Conservation (phyloP, 2,113 vertebrate species). For the Charina bottae region DNA sequence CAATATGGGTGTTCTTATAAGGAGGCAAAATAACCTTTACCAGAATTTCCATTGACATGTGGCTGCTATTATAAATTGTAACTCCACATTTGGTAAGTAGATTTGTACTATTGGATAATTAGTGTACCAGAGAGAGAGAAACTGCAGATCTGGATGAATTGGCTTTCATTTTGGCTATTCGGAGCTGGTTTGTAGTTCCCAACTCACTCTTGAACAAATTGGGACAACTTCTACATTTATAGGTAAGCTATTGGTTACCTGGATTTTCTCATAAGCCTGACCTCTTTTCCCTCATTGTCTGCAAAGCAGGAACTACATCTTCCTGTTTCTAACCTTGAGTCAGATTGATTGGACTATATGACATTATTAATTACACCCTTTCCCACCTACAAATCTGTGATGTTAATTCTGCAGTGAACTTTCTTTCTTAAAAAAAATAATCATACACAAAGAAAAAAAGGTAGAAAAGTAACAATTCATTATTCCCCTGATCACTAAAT, state of each 20-base stretch:
- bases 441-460: background rate
- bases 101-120: background rate
- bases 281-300: constrained; percentile 3
- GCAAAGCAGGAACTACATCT: constrained; percentile 67
- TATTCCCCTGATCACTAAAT: background rate
- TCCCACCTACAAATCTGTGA: background rate
- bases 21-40: background rate
- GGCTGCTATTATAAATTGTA: background rate
- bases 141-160: too few relatives aligned
- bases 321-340: background rate
- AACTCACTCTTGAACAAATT: background rate
- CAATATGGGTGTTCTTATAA: background rate
- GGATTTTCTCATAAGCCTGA: constrained; percentile 39
- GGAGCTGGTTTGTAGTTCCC: background rate
- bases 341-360: background rate
- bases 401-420: background rate
- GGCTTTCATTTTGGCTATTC: background rate
- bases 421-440: background rate
- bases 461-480: background rate
- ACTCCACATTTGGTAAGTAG: background rate
- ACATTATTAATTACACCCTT: background rate
- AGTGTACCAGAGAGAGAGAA: background rate
- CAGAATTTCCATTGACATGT: background rate
- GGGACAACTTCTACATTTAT: background rate
- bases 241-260: constrained; percentile 25